These are phyloP conservation scores for Anagrus nilaparvatae DNA, from an alignment of 1,140 invertebrate species.

Conservation along the genomic window DNA sequence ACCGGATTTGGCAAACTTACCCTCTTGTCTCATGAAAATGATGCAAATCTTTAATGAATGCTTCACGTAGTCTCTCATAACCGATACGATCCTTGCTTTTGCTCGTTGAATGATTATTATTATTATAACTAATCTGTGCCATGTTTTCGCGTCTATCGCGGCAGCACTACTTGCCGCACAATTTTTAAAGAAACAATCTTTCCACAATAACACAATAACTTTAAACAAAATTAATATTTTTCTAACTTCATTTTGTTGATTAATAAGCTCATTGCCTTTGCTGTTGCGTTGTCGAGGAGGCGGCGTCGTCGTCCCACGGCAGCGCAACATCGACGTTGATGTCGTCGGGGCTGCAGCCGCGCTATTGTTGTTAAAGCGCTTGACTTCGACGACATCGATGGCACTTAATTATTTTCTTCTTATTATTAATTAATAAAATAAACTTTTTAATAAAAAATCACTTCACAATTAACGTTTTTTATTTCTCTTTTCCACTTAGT, in stretches of 20 bases:
- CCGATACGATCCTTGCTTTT: slow-evolving; percentile 54
- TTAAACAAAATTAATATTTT: too few relatives aligned
- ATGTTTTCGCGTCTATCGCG: slow-evolving; percentile 19
- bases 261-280: slow-evolving; percentile 25
- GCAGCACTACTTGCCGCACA: too few relatives aligned
- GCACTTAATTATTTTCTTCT: too few relatives aligned
- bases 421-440: too few relatives aligned
- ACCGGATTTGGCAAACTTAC: slow-evolving; percentile 46
- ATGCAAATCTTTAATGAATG: slow-evolving; percentile 68
- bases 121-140: not conserved
- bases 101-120: not conserved
- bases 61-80: slow-evolving; percentile 59
- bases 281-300: slow-evolving; percentile 26
- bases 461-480: too few relatives aligned
- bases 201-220: too few relatives aligned
- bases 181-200: too few relatives aligned
- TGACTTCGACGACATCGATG: slow-evolving; percentile 14
- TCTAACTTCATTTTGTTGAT: slow-evolving; percentile 27
- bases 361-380: slow-evolving; percentile 7
- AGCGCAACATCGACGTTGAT: slow-evolving; percentile 5
- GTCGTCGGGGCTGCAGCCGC: slow-evolving; percentile 5
- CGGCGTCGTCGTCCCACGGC: slow-evolving; percentile 9
- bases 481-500: too few relatives aligned
- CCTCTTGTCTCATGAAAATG: slow-evolving; percentile 77
- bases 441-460: too few relatives aligned